Percentiles rank a stretch among this genome's conserved stretches.
Evolutionary conservation across 2,797 vertebrate species (phyloP).

Genomic region (Gila robusta): DNA sequence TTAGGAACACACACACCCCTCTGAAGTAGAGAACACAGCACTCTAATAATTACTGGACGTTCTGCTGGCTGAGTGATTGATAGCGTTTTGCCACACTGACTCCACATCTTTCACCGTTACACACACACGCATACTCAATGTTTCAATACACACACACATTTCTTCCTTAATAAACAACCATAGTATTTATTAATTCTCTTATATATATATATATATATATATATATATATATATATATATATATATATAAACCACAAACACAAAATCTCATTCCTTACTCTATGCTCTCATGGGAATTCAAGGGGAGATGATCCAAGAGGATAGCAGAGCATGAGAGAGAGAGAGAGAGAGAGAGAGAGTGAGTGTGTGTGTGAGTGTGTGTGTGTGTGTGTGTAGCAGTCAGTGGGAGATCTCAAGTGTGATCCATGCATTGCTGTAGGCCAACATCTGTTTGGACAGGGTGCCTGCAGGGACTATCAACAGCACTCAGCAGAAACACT

Average conservation of each 20-base stretch:
- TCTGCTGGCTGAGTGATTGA: constrained; percentile 89
- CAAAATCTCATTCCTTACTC: constrained; percentile 13
- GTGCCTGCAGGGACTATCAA: constrained; percentile 64
- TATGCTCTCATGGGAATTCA: constrained; percentile 15
- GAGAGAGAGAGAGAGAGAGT: neutral
- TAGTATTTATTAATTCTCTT: neutral
- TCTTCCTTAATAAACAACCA: neutral
- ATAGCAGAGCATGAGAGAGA: neutral
- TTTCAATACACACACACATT: constrained; percentile 13
- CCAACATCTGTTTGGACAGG: constrained; percentile 69
- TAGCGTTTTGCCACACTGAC: constrained; percentile 84
- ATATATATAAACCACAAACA: constrained; percentile 5
- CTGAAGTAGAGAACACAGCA: constrained; percentile 32
- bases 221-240: constrained; percentile 12
- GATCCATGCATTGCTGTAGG: constrained; percentile 76
- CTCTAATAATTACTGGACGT: constrained; percentile 84
- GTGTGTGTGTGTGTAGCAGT: constrained; percentile 77
- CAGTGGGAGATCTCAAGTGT: constrained; percentile 85
- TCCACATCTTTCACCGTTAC: constrained; percentile 77
- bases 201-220: constrained; percentile 14
- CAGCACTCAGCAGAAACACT: constrained; percentile 56
- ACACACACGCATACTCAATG: constrained; percentile 33
- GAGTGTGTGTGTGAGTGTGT: constrained; percentile 43
- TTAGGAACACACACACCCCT: constrained; percentile 11
- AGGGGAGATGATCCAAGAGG: constrained; percentile 25